Percentiles rank a stretch among this genome's conserved stretches.
These are phyloP conservation scores for Chaetorhynchus papuensis DNA, from an alignment of 2,113 vertebrate genomes.

Conservation along the genomic window DNA sequence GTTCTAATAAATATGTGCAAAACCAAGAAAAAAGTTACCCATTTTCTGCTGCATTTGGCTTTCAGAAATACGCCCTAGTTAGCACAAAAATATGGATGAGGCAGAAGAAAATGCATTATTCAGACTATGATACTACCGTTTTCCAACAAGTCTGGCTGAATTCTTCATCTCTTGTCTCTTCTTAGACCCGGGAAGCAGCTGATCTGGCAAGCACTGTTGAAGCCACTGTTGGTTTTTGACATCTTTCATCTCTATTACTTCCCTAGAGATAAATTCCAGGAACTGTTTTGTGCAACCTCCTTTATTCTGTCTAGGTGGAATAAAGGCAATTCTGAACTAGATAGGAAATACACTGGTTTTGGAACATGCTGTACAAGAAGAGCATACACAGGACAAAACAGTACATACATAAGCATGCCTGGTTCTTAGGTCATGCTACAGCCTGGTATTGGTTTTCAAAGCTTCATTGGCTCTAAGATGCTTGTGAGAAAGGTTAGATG, in stretches of 20 bases:
- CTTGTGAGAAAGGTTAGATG: not conserved
- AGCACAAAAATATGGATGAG: not conserved
- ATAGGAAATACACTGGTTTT: not conserved
- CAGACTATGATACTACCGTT: not conserved
- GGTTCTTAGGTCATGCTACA: not conserved
- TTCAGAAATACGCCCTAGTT: not conserved
- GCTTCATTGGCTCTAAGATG: not conserved
- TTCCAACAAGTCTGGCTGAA: not conserved
- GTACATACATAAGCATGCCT: not conserved
- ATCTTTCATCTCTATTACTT: not conserved
- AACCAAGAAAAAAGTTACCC: not conserved
- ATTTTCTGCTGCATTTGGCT: not conserved
- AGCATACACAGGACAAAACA: not conserved
- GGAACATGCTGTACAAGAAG: not conserved
- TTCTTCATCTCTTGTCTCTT: not conserved
- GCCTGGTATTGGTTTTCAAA: not conserved
- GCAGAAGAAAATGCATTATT: not conserved
- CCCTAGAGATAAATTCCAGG: not conserved
- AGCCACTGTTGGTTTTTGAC: not conserved
- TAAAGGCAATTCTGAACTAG: not conserved
- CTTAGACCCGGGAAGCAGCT: not conserved
- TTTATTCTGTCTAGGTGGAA: not conserved
- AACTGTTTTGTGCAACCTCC: not conserved
- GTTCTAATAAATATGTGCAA: not conserved
- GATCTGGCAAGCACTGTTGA: not conserved